These are phyloP conservation scores for Hydrotaea cyrtoneurina DNA, from an alignment of 2,888 invertebrate genomes.

Conservation along the genomic window DNA sequence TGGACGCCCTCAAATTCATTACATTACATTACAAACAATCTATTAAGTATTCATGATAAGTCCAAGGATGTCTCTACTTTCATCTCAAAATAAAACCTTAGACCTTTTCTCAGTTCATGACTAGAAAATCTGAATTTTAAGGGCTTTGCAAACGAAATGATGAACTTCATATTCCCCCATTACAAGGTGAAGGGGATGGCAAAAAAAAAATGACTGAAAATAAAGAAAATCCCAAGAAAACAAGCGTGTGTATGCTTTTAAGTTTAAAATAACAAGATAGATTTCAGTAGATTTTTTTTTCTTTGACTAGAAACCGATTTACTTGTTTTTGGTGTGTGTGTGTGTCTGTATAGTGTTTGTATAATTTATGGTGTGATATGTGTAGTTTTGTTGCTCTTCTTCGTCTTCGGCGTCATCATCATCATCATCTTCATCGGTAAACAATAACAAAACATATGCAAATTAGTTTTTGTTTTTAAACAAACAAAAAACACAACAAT, in stretches of 20 bases:
- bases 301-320: background rate
- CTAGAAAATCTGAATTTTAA: no score
- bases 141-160: no score
- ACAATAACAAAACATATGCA: conserved; percentile 39
- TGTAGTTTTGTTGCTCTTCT: background rate
- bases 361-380: conserved; percentile 27
- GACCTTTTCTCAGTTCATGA: no score
- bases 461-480: background rate
- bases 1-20: no score
- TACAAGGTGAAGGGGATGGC: background rate
- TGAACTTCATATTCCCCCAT: background rate
- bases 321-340: background rate
- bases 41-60: no score
- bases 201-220: background rate
- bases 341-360: background rate
- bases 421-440: background rate
- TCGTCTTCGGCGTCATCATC: background rate
- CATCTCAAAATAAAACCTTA: no score
- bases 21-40: no score
- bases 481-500: background rate
- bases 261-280: background rate
- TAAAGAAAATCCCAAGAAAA: background rate
- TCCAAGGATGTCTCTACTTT: no score
- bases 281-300: conserved; percentile 5
- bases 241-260: background rate